These are phyloP conservation scores for Rhadinocentrus ornatus DNA, from an alignment of 2,797 vertebrate genomes.

Conservation along the genomic window DNA sequence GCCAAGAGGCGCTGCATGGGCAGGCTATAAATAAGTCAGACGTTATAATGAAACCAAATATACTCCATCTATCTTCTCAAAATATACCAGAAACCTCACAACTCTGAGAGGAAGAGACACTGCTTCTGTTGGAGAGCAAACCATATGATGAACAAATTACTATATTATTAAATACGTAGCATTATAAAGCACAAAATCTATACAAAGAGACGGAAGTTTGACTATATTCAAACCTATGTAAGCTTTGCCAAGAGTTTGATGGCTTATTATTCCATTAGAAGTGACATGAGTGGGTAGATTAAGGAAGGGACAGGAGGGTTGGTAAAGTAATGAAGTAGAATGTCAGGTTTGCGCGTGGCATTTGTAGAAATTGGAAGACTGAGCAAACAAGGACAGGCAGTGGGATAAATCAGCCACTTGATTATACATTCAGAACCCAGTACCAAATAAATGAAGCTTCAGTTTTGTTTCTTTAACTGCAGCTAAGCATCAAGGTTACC, in stretches of 20 bases:
- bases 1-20: constrained; percentile 60
- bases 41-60: constrained; percentile 80
- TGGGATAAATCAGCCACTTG: constrained; percentile 62
- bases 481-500: constrained; percentile 42
- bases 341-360: constrained; percentile 52
- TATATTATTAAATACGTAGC: constrained; percentile 16
- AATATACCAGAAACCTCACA: constrained; percentile 72
- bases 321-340: constrained; percentile 70
- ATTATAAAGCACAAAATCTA: constrained; percentile 10
- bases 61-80: constrained; percentile 81
- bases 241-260: constrained; percentile 9
- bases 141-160: constrained; percentile 42
- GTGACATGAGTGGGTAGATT: constrained; percentile 39
- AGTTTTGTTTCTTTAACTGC: constrained; percentile 50
- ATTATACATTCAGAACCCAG: constrained; percentile 42
- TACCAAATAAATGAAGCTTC: constrained; percentile 58
- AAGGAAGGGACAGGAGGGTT: constrained; percentile 55
- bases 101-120: constrained; percentile 48
- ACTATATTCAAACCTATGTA: not conserved
- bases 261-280: constrained; percentile 51
- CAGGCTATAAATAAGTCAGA: constrained; percentile 79
- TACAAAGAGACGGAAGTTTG: not conserved
- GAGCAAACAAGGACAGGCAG: constrained; percentile 57
- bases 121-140: constrained; percentile 46
- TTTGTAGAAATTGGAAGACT: constrained; percentile 58